Evolutionary conservation across 2,113 vertebrate species (phyloP), one percentile per base, ranked within the genome.

Genomic region (Engystomops pustulosus): DNA sequence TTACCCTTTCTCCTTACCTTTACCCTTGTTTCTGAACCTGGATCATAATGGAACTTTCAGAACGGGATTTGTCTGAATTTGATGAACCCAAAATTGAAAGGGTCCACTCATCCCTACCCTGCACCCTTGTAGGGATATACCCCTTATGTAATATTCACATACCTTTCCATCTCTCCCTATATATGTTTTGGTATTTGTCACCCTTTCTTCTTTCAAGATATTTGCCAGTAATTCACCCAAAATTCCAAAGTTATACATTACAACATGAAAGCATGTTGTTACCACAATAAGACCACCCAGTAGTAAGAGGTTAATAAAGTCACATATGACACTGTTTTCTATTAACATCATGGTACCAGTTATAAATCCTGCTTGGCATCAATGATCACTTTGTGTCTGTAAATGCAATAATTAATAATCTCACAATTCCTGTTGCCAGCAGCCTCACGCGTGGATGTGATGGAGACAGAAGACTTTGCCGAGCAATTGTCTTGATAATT

Each of bases 401-500:
- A 72, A 70, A 72, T 70, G 68, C n/a, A 27, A 51, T 60, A 82
- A 82, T 44, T 82, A 82, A 81, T 71, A 34, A 82, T 45, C 67
- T 72, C 51, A 41, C 14, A 72, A 15, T 58, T 18, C 44, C 38
- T 71, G 10, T 32, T 27, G 20, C 32, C 55, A 36, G n/a, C 55
- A 60, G 44, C 30, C 41, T 69, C 17, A 9, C n/a, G 45, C 36
- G 45, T 20, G 27, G 58, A 80, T n/a, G 32, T 65, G 38, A 69
- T 23, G 60, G 49, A 80, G 79, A 58, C 55, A 69, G 44, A 49
- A 55, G 49, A 58, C 10, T 41, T 34, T 30, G 68, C 14, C 18
- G 34, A 60, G 69, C 36, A 82, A 82, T 82, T 72, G 80, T 45
- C 69, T 60, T 60, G 36, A 55, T 82, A 82, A 82, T 72, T 82